phyloP scores from a whole-genome alignment of 2,797 vertebrate genomes.

The Eremophila alpestris region DNA sequence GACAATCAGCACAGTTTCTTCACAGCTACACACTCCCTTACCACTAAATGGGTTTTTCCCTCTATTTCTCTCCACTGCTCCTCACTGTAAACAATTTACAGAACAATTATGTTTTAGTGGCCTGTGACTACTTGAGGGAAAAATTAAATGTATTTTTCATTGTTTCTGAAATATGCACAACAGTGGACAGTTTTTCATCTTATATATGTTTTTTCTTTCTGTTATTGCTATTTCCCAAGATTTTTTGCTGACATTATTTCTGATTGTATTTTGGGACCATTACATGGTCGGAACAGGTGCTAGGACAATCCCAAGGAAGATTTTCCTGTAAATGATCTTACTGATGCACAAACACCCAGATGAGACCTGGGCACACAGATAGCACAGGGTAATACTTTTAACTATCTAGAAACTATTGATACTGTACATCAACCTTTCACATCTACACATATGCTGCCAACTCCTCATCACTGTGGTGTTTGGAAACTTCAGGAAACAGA shows the following conservation, averaged over 20 bases:
- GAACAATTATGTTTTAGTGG: not conserved
- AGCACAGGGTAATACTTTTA: not conserved
- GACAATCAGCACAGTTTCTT: not conserved
- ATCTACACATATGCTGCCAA: not conserved
- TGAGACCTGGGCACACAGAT: not conserved
- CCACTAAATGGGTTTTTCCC: not conserved
- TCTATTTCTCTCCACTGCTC: not conserved
- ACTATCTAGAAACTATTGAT: not conserved
- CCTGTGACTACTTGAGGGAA: not conserved
- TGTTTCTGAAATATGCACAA: not conserved
- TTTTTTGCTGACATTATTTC: not conserved
- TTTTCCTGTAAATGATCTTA: not conserved
- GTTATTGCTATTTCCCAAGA: not conserved
- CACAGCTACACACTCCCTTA: not conserved
- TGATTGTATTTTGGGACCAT: not conserved
- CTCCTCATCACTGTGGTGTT: not conserved
- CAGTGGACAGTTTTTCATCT: not conserved
- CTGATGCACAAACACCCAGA: not conserved
- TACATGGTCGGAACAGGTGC: not conserved
- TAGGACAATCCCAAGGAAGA: not conserved
- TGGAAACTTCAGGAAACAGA: not conserved
- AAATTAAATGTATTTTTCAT: slow-evolving; percentile 9
- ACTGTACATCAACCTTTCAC: not conserved
- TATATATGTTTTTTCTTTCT: not conserved
- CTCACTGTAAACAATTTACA: not conserved